Conservation (phyloP, 1,140 invertebrate species). For the Conus ventricosus region DNA sequence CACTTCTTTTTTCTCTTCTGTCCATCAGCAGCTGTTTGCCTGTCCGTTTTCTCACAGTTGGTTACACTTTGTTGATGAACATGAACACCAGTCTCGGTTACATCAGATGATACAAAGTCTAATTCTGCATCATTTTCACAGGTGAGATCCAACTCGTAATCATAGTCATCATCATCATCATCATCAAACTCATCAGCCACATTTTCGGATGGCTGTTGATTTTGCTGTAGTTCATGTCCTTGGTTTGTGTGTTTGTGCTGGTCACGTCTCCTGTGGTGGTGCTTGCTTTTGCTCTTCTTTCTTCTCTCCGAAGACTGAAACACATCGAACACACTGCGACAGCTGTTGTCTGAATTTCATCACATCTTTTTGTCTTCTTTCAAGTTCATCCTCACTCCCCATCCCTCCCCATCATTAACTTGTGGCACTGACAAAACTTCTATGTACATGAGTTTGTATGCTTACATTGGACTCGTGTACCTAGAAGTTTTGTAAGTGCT, state of each 20-base stretch:
- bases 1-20: background rate
- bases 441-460: no score
- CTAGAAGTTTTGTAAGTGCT: no score
- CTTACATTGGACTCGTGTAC: no score
- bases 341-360: background rate
- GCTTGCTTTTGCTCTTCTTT: background rate
- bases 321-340: background rate
- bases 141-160: constrained; percentile 39
- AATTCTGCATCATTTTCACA: constrained; percentile 30
- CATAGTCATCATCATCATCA: constrained; percentile 43
- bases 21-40: background rate
- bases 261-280: background rate
- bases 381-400: no score
- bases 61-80: no score
- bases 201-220: background rate
- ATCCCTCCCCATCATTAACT: no score
- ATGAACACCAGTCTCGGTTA: no score
- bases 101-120: constrained; percentile 35
- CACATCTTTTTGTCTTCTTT: background rate
- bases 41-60: no score
- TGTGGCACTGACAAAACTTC: no score
- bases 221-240: background rate
- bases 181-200: background rate
- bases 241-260: background rate
- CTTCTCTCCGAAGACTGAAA: background rate